Base-by-base conservation (phyloP, 2,797 vertebrate species). In the Taenioides sp. region DNA sequence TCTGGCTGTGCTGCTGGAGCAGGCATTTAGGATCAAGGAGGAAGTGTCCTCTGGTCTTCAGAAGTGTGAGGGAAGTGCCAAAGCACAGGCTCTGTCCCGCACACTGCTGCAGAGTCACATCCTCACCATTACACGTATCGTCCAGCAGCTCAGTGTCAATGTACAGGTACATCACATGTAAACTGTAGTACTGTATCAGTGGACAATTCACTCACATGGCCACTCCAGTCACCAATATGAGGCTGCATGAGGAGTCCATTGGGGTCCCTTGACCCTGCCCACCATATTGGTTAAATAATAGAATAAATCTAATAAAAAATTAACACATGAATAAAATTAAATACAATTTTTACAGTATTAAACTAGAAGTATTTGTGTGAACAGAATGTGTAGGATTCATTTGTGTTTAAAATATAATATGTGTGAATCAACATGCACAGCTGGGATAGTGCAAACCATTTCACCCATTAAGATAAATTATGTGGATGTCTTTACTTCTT, bases 81-180 rank as follows among this genome's bases (percentile, higher is more conserved):
- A 92, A 12, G 86, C 82, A 1, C 90, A 95, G 74, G 65, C 73
- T 0, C 72, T 92, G 69, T 94, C 94, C 25, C 85, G 74, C 71
- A 92, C 80, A 66, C 85, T 95, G 57, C 90, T 97, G 82, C 93
- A 96, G 83, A 95, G 87, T 73, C 94, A 95, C 77, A 90, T 96
- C 73, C 90, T 94, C 77, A 94, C 89, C 65, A 93, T 95, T 69
- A 94, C 92, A 7, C 89, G 80, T 74, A 94, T 94, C 0, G 86
- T 96, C 67, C 93, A 93, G 87, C 95, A 95, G 78, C 93, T 97
- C 70, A 95, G 90, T 82, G 85, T 89, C 60, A 91, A 94, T 69
- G 93, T 94, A 58, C 91, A 96, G 94, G 95, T 95, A 47, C 23
- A 64, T 54, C 16, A 37, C 16, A 4, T 23, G 40, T 47, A 34